Percentiles rank a stretch among this genome's conserved stretches.
These are phyloP conservation scores for Pagetopsis macropterus DNA, from an alignment of 2,797 vertebrate genomes.

Conservation along the genomic window DNA sequence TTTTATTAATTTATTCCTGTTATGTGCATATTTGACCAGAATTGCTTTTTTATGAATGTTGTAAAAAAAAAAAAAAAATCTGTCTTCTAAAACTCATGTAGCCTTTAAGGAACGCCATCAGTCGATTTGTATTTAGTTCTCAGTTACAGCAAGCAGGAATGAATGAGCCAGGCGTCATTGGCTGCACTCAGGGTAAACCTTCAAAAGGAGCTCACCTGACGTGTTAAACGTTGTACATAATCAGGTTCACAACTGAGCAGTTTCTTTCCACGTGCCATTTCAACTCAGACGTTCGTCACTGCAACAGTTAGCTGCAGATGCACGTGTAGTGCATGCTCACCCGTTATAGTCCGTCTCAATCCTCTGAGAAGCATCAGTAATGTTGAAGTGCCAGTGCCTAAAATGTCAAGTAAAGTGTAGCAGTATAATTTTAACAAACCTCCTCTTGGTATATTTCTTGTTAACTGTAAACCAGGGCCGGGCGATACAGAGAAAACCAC, in stretches of 20 bases:
- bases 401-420: constrained; percentile 64
- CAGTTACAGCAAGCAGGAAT: constrained; percentile 50
- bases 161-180: constrained; percentile 37
- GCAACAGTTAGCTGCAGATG: constrained; percentile 50
- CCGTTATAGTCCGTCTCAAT: constrained; percentile 7
- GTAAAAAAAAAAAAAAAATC: constrained; percentile 31
- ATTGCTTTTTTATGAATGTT: constrained; percentile 66
- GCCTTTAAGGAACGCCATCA: constrained; percentile 57
- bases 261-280: constrained; percentile 69
- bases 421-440: constrained; percentile 56
- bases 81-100: constrained; percentile 65
- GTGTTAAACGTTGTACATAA: constrained; percentile 62
- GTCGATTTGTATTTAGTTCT: constrained; percentile 44
- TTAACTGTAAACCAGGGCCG: constrained; percentile 29
- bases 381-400: constrained; percentile 69
- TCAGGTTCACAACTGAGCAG: constrained; percentile 53
- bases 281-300: constrained; percentile 38
- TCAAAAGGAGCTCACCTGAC: constrained; percentile 67
- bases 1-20: constrained; percentile 77
- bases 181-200: constrained; percentile 68
- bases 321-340: constrained; percentile 47
- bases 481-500: too few relatives aligned
- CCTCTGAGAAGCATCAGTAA: constrained; percentile 28
- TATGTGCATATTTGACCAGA: constrained; percentile 71
- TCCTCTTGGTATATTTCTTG: constrained; percentile 32